Base-by-base conservation (phyloP, 2,888 invertebrate species). In the Calliscelio sp. region DNA sequence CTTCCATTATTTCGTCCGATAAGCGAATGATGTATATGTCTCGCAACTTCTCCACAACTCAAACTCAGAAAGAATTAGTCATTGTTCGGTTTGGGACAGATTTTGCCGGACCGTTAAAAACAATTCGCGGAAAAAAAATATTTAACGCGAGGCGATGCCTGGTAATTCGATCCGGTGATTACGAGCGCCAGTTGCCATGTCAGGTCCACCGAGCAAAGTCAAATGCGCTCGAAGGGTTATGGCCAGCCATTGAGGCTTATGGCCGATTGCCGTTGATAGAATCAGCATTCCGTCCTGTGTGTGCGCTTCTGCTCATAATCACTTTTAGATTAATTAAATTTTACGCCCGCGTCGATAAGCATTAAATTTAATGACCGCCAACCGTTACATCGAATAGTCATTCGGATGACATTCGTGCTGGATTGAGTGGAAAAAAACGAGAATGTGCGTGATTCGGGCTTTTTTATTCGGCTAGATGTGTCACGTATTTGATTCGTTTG, bases 321-420 rank as follows among this genome's bases (percentile, higher is more conserved):
- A 92, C 92, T 92, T 92, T 92, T 91, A 90, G 92, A 93, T 92
- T 92, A 92, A 93, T 93, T 93, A 93, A 93, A 93, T 92, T 93
- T 92, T 92, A 93, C 89, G 90, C 90, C 80, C 87, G 78, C 89
- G 90, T 89, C 92, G 90, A 92, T 93, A 92, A 92, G 92, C 93
- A 89, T 93, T 92, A 93, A 93, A 93, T 93, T 93, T 93, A 91
- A 93, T 90, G 92, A 89, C 81, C 85, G 53, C 85, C 77, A 68
- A 38, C 84, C 79, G 74, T 84, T 80, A 81, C 85, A 78, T 65
- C 68, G 46, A 75, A 85, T 61, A 71, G 83, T 73, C 83, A 38
- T 66, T 77, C 71, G 79, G 22, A 65, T 53, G 65, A 65, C 77
- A 65, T 68, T 46, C 65, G 35, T 55, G 24, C 59, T 24, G 61